phyloP scores from a whole-genome alignment of 2,113 vertebrate genomes.

The Pandion haliaetus region DNA sequence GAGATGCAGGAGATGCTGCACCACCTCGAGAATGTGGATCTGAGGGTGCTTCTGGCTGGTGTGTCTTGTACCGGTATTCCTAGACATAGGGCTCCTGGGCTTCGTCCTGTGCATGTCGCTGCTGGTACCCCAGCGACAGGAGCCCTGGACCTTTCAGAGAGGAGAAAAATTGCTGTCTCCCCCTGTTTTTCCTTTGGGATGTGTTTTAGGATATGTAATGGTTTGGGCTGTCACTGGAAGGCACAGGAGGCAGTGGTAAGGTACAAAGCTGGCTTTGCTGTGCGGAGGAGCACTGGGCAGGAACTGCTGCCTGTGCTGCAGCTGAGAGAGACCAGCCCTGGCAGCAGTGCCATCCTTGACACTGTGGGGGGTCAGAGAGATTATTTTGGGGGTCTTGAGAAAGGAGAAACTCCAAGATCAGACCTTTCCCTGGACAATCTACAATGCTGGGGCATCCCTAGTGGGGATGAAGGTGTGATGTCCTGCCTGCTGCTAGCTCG shows the following conservation, averaged over 20 bases:
- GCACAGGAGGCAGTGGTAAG: fast-evolving
- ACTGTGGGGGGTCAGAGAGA: background rate
- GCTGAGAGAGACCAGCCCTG: background rate
- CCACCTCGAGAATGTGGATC: background rate
- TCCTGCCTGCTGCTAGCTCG: background rate
- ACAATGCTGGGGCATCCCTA: background rate
- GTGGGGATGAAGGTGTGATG: background rate
- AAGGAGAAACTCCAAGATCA: background rate
- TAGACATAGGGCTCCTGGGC: background rate
- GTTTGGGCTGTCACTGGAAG: background rate
- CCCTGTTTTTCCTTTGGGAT: background rate
- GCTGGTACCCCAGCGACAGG: background rate
- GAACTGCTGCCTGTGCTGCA: background rate
- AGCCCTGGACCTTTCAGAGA: background rate
- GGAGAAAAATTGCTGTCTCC: background rate
- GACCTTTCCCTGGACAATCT: background rate
- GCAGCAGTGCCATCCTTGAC: background rate
- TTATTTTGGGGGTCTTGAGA: background rate
- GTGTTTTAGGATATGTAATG: background rate
- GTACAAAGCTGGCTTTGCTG: background rate
- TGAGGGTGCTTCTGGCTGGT: background rate
- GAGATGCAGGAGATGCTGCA: background rate
- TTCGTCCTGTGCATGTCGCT: background rate
- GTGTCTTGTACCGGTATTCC: background rate
- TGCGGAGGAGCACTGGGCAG: background rate